phyloP scores from a whole-genome alignment of 2,113 vertebrate genomes.

The Colinus virginianus region DNA sequence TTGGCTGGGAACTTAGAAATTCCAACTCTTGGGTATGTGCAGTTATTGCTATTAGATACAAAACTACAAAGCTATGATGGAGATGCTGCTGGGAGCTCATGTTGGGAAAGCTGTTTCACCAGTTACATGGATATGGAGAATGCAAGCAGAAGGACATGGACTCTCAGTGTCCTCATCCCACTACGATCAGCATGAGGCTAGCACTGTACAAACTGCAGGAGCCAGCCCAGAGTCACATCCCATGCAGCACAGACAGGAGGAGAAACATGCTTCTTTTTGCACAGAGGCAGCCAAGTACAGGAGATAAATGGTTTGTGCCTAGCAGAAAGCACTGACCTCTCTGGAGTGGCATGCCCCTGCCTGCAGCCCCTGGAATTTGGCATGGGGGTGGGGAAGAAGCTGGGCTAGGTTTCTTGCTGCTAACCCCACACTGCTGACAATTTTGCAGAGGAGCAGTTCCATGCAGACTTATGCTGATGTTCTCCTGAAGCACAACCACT shows the following conservation, averaged over 20 bases:
- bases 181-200: accelerated
- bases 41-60: background rate
- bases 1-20: background rate
- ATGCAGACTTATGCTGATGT: background rate
- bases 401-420: background rate
- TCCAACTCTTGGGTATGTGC: background rate
- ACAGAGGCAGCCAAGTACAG: background rate
- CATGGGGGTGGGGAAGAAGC: background rate
- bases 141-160: background rate
- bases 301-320: background rate
- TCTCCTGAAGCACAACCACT: background rate
- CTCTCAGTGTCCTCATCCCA: background rate
- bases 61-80: background rate
- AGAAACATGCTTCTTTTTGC: background rate
- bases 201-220: background rate
- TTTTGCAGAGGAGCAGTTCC: background rate
- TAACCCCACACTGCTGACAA: too few species aligned
- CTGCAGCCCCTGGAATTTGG: background rate
- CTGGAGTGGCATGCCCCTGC: background rate
- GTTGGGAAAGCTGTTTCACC: background rate
- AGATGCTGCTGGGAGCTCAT: background rate
- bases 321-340: background rate
- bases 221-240: background rate
- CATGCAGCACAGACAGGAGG: background rate
- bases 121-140: background rate